Percentiles rank a stretch among this genome's conserved stretches.
Evolutionary conservation across 2,888 invertebrate species (phyloP).

Genomic region (Cacoxenus indagator): DNA sequence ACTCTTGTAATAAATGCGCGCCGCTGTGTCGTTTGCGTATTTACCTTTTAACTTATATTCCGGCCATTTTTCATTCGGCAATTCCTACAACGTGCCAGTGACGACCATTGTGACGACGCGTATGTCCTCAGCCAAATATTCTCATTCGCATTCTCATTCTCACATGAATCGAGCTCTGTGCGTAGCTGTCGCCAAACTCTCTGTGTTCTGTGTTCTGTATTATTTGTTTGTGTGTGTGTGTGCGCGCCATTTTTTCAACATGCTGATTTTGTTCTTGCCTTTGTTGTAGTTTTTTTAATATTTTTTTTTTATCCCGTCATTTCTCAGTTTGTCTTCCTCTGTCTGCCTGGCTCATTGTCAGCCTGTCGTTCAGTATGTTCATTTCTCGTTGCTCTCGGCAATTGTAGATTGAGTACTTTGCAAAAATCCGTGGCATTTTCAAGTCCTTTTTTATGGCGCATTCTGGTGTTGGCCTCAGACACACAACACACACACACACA

Average conservation of each 20-base stretch:
- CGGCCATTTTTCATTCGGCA: conserved; percentile 52
- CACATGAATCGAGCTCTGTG: neutral
- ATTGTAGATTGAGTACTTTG: conserved; percentile 63
- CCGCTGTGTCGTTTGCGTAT: conserved; percentile 38
- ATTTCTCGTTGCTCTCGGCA: conserved; percentile 51
- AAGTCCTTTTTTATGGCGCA: no score
- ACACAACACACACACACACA: no score
- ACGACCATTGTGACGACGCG: no score
- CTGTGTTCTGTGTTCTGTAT: neutral
- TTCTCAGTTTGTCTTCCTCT: neutral
- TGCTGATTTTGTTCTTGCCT: neutral
- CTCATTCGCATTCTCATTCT: neutral
- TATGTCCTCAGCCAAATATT: no score
- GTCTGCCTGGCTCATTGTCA: neutral
- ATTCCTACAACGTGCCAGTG: neutral
- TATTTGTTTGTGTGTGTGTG: no score
- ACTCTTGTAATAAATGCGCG: conserved; percentile 20
- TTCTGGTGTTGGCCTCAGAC: no score
- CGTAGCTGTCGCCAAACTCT: no score
- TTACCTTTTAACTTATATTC: conserved; percentile 53
- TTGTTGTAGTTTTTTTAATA: neutral
- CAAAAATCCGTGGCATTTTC: conserved; percentile 41
- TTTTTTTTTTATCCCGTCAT: conserved; percentile 10
- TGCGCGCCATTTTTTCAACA: no score
- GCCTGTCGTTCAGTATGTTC: conserved; percentile 30